These are phyloP conservation scores for Campoplex nolae DNA, from an alignment of 2,888 invertebrate genomes.

Conservation along the genomic window DNA sequence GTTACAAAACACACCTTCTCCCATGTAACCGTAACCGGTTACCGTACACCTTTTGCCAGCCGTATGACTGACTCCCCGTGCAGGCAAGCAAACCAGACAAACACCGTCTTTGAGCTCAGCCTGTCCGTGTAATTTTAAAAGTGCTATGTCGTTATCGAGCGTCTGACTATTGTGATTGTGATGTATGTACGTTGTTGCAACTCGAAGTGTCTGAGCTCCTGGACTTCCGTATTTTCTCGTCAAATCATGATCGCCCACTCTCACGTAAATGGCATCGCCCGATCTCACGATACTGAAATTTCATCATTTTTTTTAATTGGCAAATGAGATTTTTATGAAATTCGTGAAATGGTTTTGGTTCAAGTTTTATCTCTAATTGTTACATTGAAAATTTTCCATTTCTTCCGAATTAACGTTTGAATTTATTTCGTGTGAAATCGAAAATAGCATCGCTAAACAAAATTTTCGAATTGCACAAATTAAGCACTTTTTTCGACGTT, in stretches of 20 bases:
- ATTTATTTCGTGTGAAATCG: not conserved
- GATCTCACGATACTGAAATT: constrained; percentile 93
- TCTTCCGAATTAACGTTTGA: not conserved
- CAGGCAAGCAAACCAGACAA: constrained; percentile 94
- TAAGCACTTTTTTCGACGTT: too few species aligned
- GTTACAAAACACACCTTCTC: constrained; percentile 89
- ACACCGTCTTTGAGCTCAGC: constrained; percentile 95
- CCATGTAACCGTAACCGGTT: constrained; percentile 98
- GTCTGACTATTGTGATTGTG: constrained; percentile 98
- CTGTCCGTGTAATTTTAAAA: constrained; percentile 95
- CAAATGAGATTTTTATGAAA: not conserved
- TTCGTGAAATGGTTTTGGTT: not conserved
- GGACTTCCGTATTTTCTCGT: constrained; percentile 96
- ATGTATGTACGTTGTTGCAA: constrained; percentile 97
- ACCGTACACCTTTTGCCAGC: constrained; percentile 96
- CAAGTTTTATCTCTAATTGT: not conserved
- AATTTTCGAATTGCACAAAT: too few species aligned
- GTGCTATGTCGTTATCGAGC: constrained; percentile 96
- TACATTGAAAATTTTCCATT: not conserved
- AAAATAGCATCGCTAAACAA: not conserved
- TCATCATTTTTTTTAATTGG: not conserved
- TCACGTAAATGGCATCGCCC: constrained; percentile 96
- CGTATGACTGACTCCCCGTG: constrained; percentile 94
- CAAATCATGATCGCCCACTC: constrained; percentile 96
- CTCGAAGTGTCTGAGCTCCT: constrained; percentile 95